Base-by-base conservation (phyloP, 2,113 vertebrate species). In the Macaca mulatta region DNA sequence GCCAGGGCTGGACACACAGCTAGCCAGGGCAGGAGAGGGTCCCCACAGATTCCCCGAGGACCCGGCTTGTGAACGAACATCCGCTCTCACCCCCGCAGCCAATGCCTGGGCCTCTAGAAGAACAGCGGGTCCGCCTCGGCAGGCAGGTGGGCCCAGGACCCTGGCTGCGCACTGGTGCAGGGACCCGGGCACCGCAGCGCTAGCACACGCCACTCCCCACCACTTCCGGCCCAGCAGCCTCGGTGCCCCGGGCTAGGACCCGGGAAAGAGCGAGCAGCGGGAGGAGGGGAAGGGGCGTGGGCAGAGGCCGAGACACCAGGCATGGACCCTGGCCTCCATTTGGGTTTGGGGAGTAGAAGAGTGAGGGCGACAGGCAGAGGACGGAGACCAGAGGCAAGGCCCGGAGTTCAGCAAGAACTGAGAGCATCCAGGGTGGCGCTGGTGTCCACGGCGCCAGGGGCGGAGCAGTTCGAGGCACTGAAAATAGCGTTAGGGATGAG, bases 361-460 rank as follows among this genome's bases (percentile, higher is more conserved):
- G 35, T 22, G 48, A 90, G n/a, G 59, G 7, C 13, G 4, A 32
- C 14, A 17, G n/a, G 13, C 64, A 5, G 17, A 61, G n/a, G 9
- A 2, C 7, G 16, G 35, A 69, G 45, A 38, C 8, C 14, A 5
- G 50, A 80, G 64, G 8, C 20, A 7, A 43, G 32, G 17, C 40
- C 9, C 14, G 0, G 8, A 18, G 69, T 2, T 81, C 22, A 3
- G 35, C 22, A 3, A 52, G 40, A 84, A 38, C 50, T 9, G 32
- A 97, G 91, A 99, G 98, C 99, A 99, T 99, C 95, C 99, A 99
- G 98, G 93, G 99, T 99, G 7, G 99, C 98, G 43, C 99, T 99
- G 90, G 98, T 99, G 14, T 99, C 99, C 98, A 99, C 99, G 25
- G 99, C 99, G 99, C 98, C 99, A 98, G 98, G 99, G 99, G 83